These are phyloP conservation scores for Polypterus bichir DNA, from an alignment of 2,113 vertebrate genomes.

Conservation along the genomic window DNA sequence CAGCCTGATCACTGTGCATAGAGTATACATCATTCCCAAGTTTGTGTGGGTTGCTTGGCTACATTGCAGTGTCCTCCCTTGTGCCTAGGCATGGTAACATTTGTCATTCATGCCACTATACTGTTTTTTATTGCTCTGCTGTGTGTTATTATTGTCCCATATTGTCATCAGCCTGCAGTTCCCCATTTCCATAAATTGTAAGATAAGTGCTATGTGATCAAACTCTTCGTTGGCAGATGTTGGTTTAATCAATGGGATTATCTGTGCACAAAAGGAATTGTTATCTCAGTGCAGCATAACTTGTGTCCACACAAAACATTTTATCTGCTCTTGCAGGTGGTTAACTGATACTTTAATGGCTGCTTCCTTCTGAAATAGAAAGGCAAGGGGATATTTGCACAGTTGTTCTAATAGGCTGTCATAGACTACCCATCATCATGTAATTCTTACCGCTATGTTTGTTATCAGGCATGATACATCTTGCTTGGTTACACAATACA, in stretches of 20 bases:
- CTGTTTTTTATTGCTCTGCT: no score
- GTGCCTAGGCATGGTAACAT: no score
- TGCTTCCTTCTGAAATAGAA: conserved; percentile 11
- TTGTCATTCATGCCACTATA: no score
- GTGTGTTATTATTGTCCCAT: no score
- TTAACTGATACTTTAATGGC: conserved; percentile 22
- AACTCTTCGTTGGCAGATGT: not conserved
- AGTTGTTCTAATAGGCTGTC: conserved; percentile 22
- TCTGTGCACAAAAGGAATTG: conserved; percentile 2
- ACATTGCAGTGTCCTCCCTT: no score
- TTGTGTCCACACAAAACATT: not conserved
- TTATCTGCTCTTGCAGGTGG: conserved; percentile 53
- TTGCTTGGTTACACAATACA: conserved; percentile 31
- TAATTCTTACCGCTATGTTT: conserved; percentile 24
- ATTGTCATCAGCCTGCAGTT: no score
- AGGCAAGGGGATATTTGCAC: conserved; percentile 33
- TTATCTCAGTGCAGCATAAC: conserved; percentile 32
- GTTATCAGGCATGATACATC: conserved; percentile 26
- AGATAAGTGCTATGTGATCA: no score
- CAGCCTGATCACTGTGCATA: no score
- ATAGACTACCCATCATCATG: conserved; percentile 24
- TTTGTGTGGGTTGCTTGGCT: no score
- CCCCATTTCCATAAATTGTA: no score
- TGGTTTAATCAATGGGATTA: conserved; percentile 3
- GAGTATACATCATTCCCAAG: no score